These are phyloP conservation scores for Diglossa cyanea DNA, from an alignment of 2,797 vertebrate species.

Conservation along the genomic window DNA sequence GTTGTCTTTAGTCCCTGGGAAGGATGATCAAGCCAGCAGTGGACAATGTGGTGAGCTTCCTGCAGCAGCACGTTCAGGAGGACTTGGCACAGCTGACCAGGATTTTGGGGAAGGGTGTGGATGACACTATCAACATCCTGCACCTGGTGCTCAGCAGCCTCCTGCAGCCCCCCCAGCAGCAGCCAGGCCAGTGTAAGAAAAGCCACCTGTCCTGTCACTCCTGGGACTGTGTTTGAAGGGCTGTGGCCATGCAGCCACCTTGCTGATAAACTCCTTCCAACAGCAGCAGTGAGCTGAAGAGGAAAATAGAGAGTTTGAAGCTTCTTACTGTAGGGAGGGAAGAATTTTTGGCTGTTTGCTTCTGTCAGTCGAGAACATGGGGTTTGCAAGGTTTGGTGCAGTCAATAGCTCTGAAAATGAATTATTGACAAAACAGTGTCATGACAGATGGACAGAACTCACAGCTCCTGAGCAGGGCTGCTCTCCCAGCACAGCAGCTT, in stretches of 20 bases:
- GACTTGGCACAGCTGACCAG: constrained; percentile 82
- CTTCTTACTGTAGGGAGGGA: background rate
- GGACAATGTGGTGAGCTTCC: constrained; percentile 69
- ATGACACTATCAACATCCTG: constrained; percentile 78
- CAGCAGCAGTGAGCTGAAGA: background rate
- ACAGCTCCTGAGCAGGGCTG: background rate
- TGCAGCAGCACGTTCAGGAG: constrained; percentile 80
- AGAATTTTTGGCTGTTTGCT: background rate
- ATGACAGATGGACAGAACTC: background rate
- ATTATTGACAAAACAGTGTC: background rate
- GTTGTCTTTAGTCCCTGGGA: constrained; percentile 28
- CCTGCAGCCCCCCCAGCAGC: constrained; percentile 46
- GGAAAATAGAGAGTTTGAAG: background rate
- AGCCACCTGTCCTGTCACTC: background rate
- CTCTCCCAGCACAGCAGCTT: background rate
- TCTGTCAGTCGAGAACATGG: rapidly evolving
- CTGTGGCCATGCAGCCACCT: background rate
- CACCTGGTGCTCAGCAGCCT: constrained; percentile 83
- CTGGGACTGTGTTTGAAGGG: background rate
- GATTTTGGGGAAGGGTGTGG: constrained; percentile 83
- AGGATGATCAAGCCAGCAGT: constrained; percentile 83
- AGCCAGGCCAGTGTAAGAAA: constrained; percentile 74
- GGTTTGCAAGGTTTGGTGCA: background rate
- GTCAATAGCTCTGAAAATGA: background rate
- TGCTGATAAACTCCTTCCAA: background rate